Base-by-base conservation (phyloP, 2,888 invertebrate species). In the Polietes domitor region DNA sequence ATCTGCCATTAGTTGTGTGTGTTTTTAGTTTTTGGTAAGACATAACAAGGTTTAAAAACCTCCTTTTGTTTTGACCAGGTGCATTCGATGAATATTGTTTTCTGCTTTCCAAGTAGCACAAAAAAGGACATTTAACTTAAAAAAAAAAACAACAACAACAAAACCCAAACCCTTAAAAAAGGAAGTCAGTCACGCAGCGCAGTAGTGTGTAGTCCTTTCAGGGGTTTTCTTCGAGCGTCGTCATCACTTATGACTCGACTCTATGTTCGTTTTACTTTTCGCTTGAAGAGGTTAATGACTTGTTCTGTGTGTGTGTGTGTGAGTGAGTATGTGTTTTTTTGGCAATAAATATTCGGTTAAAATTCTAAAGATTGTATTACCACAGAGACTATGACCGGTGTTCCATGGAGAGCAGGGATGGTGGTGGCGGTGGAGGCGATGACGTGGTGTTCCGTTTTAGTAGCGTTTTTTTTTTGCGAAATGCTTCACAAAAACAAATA, bases 121-220 rank as follows among this genome's bases (percentile, higher is more conserved):
- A 82, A 72, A 70, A 75, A 82, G 65, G 78, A 79, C 74, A 78
- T 76, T 82, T 79, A 78, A 82, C 68, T 77, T 78, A 50, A 63
- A 63, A 63, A 24, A 61, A 63, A n/a, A 63, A 63, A 32, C 37
- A 1, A 26, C 26, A 61, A 53, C 47, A n/a, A 28, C n/a, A n/a
- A 71, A 70, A 58, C 43, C 72, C 7, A 61, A 55, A 65, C 19
- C 12, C 50, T 32, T 24, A 61, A 26, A 77, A 72, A 61, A 70
- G 70, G 70, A 74, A 78, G 82, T 82, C 61, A 55, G 55, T 58
- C 58, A 82, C 50, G 78, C 77, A 78, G 26, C 73, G 58, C 37
- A 37, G 37, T 37, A 7, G 4, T 9, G 37, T 37, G 37, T 41
- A 9, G 32, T 71, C 50, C 50, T 80, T 72, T 55, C 10, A n/a